Conservation (phyloP, 1,140 invertebrate genomes). For the Centruroides sculpturatus region DNA sequence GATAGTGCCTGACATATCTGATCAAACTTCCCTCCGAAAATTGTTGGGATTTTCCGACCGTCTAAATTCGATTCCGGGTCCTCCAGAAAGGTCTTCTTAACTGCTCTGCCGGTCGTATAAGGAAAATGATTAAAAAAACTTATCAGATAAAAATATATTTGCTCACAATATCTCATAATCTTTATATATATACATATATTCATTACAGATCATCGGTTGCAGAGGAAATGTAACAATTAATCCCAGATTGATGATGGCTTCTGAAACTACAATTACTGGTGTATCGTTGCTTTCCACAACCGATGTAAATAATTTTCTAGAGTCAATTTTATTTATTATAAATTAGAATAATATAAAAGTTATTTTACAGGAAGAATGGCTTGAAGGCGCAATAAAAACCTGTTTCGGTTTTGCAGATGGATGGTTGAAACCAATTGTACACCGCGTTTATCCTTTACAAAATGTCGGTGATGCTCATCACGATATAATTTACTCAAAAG, state of each 20-base stretch:
- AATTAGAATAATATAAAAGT: background rate
- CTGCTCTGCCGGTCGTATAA: too few species aligned
- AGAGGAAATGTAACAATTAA: constrained; percentile 34
- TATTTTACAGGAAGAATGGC: constrained; percentile 29
- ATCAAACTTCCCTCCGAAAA: too few species aligned
- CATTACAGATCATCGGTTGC: constrained; percentile 35
- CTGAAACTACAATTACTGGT: constrained; percentile 36
- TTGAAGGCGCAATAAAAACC: constrained; percentile 27
- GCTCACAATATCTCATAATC: too few species aligned
- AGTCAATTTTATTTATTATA: background rate
- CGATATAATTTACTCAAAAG: constrained; percentile 22
- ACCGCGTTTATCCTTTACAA: constrained; percentile 31
- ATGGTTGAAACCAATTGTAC: constrained; percentile 34
- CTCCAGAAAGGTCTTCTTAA: too few species aligned
- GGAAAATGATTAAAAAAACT: too few species aligned
- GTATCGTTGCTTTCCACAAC: constrained; percentile 27
- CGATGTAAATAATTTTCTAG: constrained; percentile 22
- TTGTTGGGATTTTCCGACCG: too few species aligned
- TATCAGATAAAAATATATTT: too few species aligned
- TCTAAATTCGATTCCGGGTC: too few species aligned
- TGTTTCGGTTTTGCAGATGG: constrained; percentile 30
- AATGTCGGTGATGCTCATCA: constrained; percentile 28
- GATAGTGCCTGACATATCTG: too few species aligned
- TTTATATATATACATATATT: background rate
- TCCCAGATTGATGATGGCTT: constrained; percentile 36